A percentile compares a stretch with the other conserved stretches of the same genome.
phyloP scores from a whole-genome alignment of 2,888 invertebrate species.

The Drosophila algonquin region DNA sequence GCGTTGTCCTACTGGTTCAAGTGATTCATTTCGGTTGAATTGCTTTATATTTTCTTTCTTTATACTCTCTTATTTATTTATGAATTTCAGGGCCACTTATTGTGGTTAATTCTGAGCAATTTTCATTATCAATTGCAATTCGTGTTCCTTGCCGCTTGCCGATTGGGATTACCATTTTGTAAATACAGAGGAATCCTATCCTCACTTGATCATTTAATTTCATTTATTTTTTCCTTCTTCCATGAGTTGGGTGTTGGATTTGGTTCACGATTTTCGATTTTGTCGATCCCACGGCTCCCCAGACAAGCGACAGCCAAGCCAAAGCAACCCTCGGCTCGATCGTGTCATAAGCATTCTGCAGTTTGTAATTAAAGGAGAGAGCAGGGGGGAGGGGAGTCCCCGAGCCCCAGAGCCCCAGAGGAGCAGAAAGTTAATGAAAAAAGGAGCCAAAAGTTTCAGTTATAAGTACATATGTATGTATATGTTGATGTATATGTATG shows the following conservation, averaged over 20 bases:
- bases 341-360: conserved; percentile 61
- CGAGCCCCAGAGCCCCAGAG: too few relatives aligned
- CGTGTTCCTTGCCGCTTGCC: too few relatives aligned
- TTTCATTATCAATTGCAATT: too few relatives aligned
- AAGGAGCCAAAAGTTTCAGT: conserved; percentile 3
- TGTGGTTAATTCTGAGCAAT: too few relatives aligned
- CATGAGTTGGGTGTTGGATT: neutral
- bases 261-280: conserved; percentile 23
- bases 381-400: conserved; percentile 7
- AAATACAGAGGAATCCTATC: neutral
- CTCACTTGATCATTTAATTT: neutral
- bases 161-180: too few relatives aligned
- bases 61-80: too few relatives aligned
- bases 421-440: conserved; percentile 14
- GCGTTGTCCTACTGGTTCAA: too few relatives aligned
- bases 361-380: conserved; percentile 65
- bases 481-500: too few relatives aligned
- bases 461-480: neutral
- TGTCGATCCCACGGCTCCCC: neutral
- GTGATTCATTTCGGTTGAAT: too few relatives aligned
- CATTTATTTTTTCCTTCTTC: neutral
- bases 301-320: conserved; percentile 17
- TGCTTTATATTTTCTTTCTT: too few relatives aligned
- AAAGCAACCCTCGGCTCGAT: conserved; percentile 25
- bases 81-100: too few relatives aligned